These are phyloP conservation scores for Rhogogaster chlorosoma DNA, from an alignment of 2,888 invertebrate genomes.

Conservation along the genomic window DNA sequence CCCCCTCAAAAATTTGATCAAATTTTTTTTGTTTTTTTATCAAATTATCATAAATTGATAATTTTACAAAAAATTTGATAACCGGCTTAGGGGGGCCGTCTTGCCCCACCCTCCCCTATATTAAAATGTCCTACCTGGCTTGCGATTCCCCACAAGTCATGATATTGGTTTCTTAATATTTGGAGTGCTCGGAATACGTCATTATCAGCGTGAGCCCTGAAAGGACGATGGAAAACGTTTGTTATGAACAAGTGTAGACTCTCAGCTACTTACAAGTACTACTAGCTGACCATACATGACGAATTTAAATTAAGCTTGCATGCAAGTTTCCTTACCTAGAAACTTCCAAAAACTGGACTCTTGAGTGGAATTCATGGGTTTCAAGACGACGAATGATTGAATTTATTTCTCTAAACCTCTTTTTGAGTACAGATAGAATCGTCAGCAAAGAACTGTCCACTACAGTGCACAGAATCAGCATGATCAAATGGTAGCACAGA, in stretches of 20 bases:
- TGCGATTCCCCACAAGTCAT: not conserved
- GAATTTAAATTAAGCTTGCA: not conserved
- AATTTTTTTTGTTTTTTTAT: too few species aligned
- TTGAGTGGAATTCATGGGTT: not conserved
- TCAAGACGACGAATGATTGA: not conserved
- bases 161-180: not conserved
- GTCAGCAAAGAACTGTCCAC: not conserved
- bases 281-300: too few species aligned
- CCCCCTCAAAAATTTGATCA: too few species aligned
- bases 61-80: too few species aligned
- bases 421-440: not conserved
- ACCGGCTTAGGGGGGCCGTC: too few species aligned
- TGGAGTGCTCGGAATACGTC: not conserved
- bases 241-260: not conserved
- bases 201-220: not conserved
- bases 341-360: not conserved
- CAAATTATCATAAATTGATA: too few species aligned
- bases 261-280: not conserved
- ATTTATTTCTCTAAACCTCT: not conserved
- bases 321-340: not conserved
- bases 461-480: not conserved
- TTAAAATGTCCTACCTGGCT: not conserved
- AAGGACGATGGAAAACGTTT: not conserved
- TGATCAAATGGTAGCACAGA: not conserved
- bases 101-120: too few species aligned